Percentiles rank a stretch among this genome's conserved stretches.
phyloP scores from a whole-genome alignment of 2,113 vertebrate genomes.

The Eurypyga helias region DNA sequence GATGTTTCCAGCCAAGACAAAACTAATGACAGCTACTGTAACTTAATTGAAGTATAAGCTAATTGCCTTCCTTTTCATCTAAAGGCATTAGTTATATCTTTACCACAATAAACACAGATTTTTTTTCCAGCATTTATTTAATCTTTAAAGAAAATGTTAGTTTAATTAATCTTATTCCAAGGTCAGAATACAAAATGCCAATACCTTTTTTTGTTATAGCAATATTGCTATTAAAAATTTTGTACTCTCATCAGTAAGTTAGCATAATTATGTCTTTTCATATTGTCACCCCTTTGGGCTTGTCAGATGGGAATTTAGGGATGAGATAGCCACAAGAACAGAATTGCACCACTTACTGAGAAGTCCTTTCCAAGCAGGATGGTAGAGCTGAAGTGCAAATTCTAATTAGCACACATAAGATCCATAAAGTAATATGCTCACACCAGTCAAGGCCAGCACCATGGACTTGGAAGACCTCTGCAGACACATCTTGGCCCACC shows the following conservation, averaged over 20 bases:
- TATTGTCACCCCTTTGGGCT: background rate
- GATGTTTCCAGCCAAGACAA: constrained; percentile 10
- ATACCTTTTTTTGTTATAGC: background rate
- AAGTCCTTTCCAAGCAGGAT: background rate
- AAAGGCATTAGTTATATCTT: background rate
- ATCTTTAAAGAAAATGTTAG: background rate
- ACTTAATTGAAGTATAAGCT: background rate
- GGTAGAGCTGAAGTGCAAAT: background rate
- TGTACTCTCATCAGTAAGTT: background rate
- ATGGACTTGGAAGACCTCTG: background rate
- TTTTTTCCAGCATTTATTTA: background rate
- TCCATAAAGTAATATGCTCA: accelerated
- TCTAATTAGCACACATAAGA: background rate
- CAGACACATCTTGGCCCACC: background rate
- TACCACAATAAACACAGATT: background rate
- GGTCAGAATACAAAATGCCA: background rate
- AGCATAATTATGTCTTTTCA: background rate
- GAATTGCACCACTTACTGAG: background rate
- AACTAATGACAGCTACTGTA: background rate
- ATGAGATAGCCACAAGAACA: background rate
- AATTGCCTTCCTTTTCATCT: background rate
- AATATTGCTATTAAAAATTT: background rate
- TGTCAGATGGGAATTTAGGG: background rate
- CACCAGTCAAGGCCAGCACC: background rate
- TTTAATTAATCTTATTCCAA: background rate